Evolutionary conservation across 2,797 vertebrate genomes (phyloP).

Genomic region (Carapus acus): DNA sequence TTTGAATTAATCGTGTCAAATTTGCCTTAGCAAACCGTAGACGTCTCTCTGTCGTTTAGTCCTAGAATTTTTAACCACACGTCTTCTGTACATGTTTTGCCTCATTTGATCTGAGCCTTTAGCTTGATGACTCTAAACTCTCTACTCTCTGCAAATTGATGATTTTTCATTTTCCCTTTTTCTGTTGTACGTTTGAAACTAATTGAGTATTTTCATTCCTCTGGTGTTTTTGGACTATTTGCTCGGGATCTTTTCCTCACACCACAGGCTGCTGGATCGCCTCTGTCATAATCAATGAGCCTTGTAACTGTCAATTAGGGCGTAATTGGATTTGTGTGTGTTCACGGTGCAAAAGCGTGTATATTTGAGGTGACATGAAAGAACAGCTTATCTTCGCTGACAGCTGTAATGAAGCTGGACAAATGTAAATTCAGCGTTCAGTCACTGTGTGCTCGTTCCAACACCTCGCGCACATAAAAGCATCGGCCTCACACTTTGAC

Average conservation of each 20-base stretch:
- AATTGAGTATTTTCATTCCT: constrained; percentile 46
- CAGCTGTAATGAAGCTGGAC: constrained; percentile 49
- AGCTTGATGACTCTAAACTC: too few species aligned
- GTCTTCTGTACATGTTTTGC: too few species aligned
- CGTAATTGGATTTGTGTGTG: constrained; percentile 72
- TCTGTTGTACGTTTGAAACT: constrained; percentile 23
- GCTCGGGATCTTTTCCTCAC: constrained; percentile 51
- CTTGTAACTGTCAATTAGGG: constrained; percentile 71
- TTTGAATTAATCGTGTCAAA: too few species aligned
- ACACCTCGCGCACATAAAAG: not conserved
- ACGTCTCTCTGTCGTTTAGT: too few species aligned
- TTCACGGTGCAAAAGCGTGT: constrained; percentile 53
- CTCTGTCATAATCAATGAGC: constrained; percentile 73
- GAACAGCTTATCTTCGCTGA: constrained; percentile 60
- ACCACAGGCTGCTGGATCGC: constrained; percentile 46
- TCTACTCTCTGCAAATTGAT: too few species aligned
- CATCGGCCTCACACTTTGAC: constrained; percentile 13
- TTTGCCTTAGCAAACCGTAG: too few species aligned
- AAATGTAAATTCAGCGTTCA: constrained; percentile 40
- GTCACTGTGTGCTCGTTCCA: constrained; percentile 7
- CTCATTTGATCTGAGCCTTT: too few species aligned
- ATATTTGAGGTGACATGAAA: constrained; percentile 60
- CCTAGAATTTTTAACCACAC: too few species aligned
- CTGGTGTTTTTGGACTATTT: constrained; percentile 57
- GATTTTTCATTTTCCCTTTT: constrained; percentile 6